Evolutionary conservation across 2,888 invertebrate genomes (phyloP).

Genomic region (Drepana falcataria): DNA sequence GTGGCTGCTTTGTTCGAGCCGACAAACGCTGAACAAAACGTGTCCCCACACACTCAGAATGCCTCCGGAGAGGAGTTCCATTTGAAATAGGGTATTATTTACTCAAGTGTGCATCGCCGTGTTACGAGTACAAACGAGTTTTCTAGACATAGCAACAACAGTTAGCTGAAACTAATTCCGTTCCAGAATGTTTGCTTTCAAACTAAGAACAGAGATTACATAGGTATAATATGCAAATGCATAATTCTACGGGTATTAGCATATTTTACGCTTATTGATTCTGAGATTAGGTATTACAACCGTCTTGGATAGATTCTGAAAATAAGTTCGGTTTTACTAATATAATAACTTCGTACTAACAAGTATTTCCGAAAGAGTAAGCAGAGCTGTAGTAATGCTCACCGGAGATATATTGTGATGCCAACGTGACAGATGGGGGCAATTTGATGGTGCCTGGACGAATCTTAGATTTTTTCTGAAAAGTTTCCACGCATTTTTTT

Average conservation of each 20-base stretch:
- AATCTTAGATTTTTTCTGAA: no score
- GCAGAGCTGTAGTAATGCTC: no score
- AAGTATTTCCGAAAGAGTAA: no score
- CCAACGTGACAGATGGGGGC: no score
- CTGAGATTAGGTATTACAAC: background rate
- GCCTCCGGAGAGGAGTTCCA: slow-evolving; percentile 32
- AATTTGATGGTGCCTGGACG: no score
- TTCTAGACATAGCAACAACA: slow-evolving; percentile 28
- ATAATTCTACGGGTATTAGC: background rate
- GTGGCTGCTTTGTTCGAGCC: slow-evolving; percentile 37
- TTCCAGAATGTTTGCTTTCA: slow-evolving; percentile 14
- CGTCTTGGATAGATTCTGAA: background rate
- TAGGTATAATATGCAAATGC: background rate
- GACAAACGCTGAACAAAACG: slow-evolving; percentile 22
- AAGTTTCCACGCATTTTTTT: no score
- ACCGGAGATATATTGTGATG: no score
- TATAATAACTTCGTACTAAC: no score
- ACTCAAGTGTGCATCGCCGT: slow-evolving; percentile 31
- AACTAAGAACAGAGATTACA: slow-evolving; percentile 1
- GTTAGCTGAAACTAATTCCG: slow-evolving; percentile 23
- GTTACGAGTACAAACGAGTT: slow-evolving; percentile 23
- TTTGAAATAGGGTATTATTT: slow-evolving; percentile 43
- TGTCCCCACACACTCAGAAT: slow-evolving; percentile 35
- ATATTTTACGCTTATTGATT: background rate
- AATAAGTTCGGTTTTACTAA: background rate